A percentile compares a stretch with the other conserved stretches of the same genome.
Evolutionary conservation across 2,888 invertebrate genomes (phyloP).

Genomic region (Tanypteryx hageni): DNA sequence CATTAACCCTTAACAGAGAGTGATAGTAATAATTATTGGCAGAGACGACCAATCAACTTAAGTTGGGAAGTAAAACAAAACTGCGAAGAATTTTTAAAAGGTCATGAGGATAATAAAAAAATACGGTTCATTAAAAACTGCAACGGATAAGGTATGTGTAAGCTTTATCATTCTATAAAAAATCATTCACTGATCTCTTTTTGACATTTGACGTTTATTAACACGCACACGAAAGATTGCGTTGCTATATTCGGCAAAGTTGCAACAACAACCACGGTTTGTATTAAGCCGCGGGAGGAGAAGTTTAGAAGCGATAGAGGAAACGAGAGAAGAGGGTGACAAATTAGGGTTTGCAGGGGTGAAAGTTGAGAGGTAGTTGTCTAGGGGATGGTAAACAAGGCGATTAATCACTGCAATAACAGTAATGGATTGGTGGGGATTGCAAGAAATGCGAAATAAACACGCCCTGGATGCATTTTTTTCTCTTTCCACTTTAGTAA

Average conservation of each 20-base stretch:
- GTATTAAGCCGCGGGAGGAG: not conserved
- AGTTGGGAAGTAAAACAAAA: not conserved
- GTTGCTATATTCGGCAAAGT: no score
- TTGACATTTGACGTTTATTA: no score
- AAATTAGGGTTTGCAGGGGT: constrained; percentile 41
- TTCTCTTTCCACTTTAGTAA: not conserved
- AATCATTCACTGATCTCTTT: no score
- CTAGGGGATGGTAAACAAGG: constrained; percentile 37
- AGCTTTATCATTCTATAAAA: no score
- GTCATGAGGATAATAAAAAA: not conserved
- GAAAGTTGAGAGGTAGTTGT: constrained; percentile 5
- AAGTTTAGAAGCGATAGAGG: not conserved
- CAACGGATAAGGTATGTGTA: no score
- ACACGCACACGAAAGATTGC: no score
- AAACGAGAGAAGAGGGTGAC: not conserved
- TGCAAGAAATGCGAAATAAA: constrained; percentile 12
- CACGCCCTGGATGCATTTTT: not conserved
- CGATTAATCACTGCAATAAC: constrained; percentile 31
- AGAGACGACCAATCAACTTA: no score
- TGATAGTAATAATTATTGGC: no score
- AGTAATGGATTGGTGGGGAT: not conserved
- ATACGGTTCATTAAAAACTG: no score
- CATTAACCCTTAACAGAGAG: no score
- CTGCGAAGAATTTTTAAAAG: not conserved
- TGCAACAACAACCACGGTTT: not conserved